phyloP scores from a whole-genome alignment of 92 coral and sea anemone species.

The Phenganax stokvisi region DNA sequence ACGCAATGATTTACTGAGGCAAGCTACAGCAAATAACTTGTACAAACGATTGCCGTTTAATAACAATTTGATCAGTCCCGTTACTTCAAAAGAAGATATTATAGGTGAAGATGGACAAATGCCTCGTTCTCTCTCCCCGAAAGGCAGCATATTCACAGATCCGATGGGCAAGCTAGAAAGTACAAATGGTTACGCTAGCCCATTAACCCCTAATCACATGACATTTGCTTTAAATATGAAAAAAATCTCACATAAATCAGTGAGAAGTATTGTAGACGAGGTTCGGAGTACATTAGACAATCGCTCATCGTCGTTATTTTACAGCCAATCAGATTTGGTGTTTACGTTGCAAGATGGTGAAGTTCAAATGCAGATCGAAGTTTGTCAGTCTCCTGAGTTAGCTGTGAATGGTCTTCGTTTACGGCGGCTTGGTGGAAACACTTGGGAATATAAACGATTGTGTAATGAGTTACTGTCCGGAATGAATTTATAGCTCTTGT shows the following conservation, averaged over 20 bases:
- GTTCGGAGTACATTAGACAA: slow-evolving; percentile 78
- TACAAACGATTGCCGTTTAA: slow-evolving; percentile 89
- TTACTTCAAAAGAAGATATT: slow-evolving; percentile 53
- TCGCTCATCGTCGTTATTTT: slow-evolving; percentile 66
- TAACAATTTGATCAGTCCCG: slow-evolving; percentile 73
- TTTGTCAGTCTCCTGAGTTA: slow-evolving; percentile 67
- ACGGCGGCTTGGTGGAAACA: slow-evolving; percentile 87
- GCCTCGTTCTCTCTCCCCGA: slow-evolving; percentile 69
- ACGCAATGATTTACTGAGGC: slow-evolving; percentile 81
- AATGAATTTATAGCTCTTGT: slow-evolving; percentile 64
- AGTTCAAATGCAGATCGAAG: slow-evolving; percentile 90
- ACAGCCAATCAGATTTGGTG: slow-evolving; percentile 73
- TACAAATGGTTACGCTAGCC: slow-evolving; percentile 64
- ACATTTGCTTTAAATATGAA: slow-evolving; percentile 75
- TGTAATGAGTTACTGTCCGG: slow-evolving; percentile 83
- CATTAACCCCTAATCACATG: slow-evolving; percentile 60
- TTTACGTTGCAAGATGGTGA: slow-evolving; percentile 85
- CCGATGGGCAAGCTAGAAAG: slow-evolving; percentile 59
- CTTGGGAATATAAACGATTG: slow-evolving; percentile 90
- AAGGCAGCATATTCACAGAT: slow-evolving; percentile 69
- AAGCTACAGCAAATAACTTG: slow-evolving; percentile 78
- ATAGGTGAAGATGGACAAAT: slow-evolving; percentile 59
- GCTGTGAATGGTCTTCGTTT: slow-evolving; percentile 84
- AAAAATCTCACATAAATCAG: slow-evolving; percentile 80
- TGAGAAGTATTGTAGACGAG: slow-evolving; percentile 82